A percentile compares a stretch with the other conserved stretches of the same genome.
phyloP scores from a whole-genome alignment of 1,140 invertebrate species.

The Liolophura sinensis region DNA sequence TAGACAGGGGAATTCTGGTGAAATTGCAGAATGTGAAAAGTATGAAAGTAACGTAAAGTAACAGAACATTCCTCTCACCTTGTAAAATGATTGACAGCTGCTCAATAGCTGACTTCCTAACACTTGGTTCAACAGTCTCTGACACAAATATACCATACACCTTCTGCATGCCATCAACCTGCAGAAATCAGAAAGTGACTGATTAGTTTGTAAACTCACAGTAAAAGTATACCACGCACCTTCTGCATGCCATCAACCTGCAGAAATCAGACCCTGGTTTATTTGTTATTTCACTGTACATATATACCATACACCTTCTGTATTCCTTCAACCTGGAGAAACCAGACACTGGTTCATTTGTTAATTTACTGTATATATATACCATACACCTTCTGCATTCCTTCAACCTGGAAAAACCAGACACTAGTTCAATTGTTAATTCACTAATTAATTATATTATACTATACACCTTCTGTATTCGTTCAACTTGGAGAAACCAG shows the following conservation, averaged over 20 bases:
- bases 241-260: conserved; percentile 48
- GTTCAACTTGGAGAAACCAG: conserved; percentile 34
- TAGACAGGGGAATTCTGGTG: too few relatives aligned
- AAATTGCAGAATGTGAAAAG: too few relatives aligned
- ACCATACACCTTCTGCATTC: conserved; percentile 50
- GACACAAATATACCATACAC: conserved; percentile 53
- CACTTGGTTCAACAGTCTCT: conserved; percentile 42
- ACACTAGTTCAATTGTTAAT: not conserved
- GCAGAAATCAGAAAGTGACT: conserved; percentile 10
- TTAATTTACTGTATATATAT: too few relatives aligned
- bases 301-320: conserved; percentile 55
- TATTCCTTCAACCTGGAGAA: conserved; percentile 42
- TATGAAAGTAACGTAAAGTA: too few relatives aligned
- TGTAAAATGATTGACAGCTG: conserved; percentile 54
- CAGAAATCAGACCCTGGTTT: conserved; percentile 8
- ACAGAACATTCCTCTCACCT: conserved; percentile 24
- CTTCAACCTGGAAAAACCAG: conserved; percentile 35
- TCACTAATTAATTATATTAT: too few relatives aligned
- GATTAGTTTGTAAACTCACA: not conserved
- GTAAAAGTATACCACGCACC: conserved; percentile 54
- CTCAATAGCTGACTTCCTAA: conserved; percentile 52
- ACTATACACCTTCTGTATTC: conserved; percentile 49
- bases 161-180: conserved; percentile 48
- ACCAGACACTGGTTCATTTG: conserved; percentile 1
- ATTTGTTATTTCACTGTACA: conserved; percentile 7